Evolutionary conservation across 2,888 invertebrate genomes (phyloP).

Genomic region (Caenorhabditis panamensis): DNA sequence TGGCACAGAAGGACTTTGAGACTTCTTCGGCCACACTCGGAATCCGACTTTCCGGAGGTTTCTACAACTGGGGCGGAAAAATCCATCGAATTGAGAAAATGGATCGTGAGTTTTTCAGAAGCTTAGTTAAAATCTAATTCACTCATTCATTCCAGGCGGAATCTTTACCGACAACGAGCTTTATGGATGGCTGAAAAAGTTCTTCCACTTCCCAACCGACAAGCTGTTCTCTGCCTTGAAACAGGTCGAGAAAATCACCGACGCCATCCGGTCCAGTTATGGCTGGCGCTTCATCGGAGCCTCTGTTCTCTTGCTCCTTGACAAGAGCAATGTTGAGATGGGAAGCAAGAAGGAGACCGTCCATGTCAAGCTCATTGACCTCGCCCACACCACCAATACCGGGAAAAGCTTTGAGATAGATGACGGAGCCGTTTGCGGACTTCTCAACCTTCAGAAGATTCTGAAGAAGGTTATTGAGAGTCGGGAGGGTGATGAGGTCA

Average conservation of each 20-base stretch:
- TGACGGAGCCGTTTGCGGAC: background rate
- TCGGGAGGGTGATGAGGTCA: too few species aligned
- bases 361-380: background rate
- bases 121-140: background rate
- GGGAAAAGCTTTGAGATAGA: too few species aligned
- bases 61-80: too few species aligned
- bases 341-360: background rate
- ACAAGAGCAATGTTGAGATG: background rate
- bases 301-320: background rate
- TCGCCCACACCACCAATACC: background rate
- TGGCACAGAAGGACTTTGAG: background rate
- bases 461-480: background rate
- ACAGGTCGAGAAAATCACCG: background rate
- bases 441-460: background rate
- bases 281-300: slow-evolving; percentile 3
- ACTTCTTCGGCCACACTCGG: background rate
- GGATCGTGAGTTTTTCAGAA: background rate
- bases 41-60: background rate
- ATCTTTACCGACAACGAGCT: background rate
- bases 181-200: background rate
- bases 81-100: too few species aligned
- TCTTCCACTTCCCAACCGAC: background rate
- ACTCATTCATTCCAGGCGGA: background rate
- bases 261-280: background rate
- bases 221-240: background rate